Conservation (phyloP, 2,113 vertebrate genomes). For the Psophia crepitans region DNA sequence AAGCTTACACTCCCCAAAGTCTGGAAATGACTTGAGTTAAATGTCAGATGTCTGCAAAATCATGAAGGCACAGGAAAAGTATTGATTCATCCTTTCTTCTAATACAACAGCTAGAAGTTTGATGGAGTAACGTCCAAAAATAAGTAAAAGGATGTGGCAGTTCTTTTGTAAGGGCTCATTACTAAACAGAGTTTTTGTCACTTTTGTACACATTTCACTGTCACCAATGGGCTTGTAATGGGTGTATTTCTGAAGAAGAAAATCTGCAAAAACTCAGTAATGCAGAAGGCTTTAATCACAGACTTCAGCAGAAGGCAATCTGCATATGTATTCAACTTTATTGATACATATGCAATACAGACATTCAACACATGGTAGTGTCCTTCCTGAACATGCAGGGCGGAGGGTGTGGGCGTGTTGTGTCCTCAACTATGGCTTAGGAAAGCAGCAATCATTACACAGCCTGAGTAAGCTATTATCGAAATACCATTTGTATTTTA, state of each 20-base stretch:
- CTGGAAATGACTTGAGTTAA: not conserved
- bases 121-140: not conserved
- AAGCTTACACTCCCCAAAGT: not conserved
- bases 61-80: not conserved
- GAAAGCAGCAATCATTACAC: not conserved
- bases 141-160: not conserved
- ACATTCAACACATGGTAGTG: not conserved
- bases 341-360: not conserved
- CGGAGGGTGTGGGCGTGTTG: too few species aligned
- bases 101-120: not conserved
- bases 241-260: not conserved
- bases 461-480: not conserved
- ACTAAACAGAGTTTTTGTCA: not conserved
- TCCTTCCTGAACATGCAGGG: not conserved
- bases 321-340: not conserved
- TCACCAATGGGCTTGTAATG: not conserved
- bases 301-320: not conserved
- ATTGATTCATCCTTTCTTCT: not conserved
- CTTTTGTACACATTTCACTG: not conserved
- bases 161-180: not conserved
- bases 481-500: constrained; percentile 21
- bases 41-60: not conserved
- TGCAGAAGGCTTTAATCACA: not conserved
- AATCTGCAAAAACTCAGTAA: not conserved
- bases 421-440: not conserved